Evolutionary conservation across 2,888 invertebrate genomes (phyloP), one percentile per base, ranked within the genome.

Genomic region (Drosophila fulvimacula): DNA sequence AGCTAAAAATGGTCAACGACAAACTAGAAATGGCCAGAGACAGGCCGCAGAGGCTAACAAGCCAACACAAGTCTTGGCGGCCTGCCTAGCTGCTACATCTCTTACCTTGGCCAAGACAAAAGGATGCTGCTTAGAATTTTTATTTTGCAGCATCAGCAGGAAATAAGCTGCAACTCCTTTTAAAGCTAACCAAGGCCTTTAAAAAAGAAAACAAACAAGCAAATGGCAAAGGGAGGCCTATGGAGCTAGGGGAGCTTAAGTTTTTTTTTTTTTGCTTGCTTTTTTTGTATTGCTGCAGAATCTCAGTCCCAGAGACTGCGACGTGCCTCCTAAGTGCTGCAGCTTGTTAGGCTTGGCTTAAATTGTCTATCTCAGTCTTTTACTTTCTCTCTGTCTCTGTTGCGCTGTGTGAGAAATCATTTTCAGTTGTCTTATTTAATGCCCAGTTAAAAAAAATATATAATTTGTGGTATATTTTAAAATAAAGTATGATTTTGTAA

Each of bases 1-100:
- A 65, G 79, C 87, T 80, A 77, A 89, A 87, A 85, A 85, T 87
- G 89, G 83, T 88, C 83, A 84, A 76, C 73, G 78, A 77, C 90
- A 88, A 80, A 74, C 80, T 75, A 69, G 86, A 75, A 82, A 88
- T 85, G 76, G 74, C 57, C 68, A 67, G 21, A 34, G 53, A 65
- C 74, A 64, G 49, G 34, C 55, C 34, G 24, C 56, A 53, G 65
- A 65, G 65, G 65, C 78, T 81, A 87, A 84, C 88, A 81, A 74
- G 75, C 71, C 69, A 65, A 30, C 53, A 42, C 56, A 46, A 52
- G 58, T 66, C 61, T 58, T 42, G 21, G 41, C 46, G 58, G 36
- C 24, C 57, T 38, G 39, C 58, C n/a, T 57, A 24, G 39, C 42
- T 5, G 44, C 24, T 27, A n/a, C 17, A 53, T 36, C 58, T 41